Evolutionary conservation across 2,888 invertebrate species (phyloP), one percentile per base, ranked within the genome.

Genomic region (Omphaloscelis lunosa): DNA sequence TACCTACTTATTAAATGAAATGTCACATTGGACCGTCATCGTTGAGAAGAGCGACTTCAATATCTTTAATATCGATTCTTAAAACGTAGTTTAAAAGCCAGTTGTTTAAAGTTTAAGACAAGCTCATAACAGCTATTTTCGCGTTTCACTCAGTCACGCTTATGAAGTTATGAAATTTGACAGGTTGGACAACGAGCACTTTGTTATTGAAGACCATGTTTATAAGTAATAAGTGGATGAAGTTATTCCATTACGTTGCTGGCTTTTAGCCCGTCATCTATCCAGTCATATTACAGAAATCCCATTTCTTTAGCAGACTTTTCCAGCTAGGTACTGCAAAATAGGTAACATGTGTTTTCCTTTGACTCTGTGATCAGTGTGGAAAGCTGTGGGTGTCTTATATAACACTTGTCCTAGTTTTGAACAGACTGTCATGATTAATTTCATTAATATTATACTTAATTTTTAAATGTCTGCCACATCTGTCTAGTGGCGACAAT

Each of bases 321-420:
- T 34, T 66, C 12, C 6, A 83, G 56, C 29, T 45, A 41, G 17
- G 12, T 41, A 7, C n/a, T 51, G 48, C 48, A 63, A 77, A 59
- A 79, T 56, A 34, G 34, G 34, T 34, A 34, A 66, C n/a, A 62
- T 70, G 23, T 58, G 45, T 63, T 79, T 62, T 66, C 17, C 58
- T 58, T 73, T 48, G 41, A 59, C 20, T 63, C 29, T 71, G 12
- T 51, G 23, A 58, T 39, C 20, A 51, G 27, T 58, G 58, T 59
- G 53, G 39, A 58, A 69, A 68, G 20, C 34, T 65, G 51, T 29
- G 45, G 29, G 56, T 58, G 34, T 45, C 27, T 61, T 83, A 69
- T 70, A 79, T 84, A 79, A 59, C 39, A 41, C 68, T 66, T 67
- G 75, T 41, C 58, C 84, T 63, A 75, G 39, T 80, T 80, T 71